phyloP scores from a whole-genome alignment of 2,113 vertebrate species.

The Ceuthmochares aereus region DNA sequence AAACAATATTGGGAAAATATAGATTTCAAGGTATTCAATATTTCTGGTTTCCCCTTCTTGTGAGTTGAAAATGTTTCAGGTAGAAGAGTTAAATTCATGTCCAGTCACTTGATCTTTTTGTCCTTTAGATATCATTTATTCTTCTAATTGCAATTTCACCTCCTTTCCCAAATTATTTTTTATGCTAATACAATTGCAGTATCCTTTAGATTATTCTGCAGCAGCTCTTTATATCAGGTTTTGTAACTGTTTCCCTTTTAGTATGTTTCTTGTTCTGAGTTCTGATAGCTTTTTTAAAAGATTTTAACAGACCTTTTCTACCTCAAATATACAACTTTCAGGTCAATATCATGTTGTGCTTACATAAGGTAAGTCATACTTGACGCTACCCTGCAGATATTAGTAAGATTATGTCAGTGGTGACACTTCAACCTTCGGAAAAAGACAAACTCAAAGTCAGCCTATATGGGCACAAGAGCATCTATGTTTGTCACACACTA shows the following conservation, averaged over 20 bases:
- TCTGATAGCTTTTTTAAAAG: not conserved
- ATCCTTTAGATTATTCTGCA: not conserved
- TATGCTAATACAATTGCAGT: not conserved
- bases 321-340: not conserved
- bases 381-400: not conserved
- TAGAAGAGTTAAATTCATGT: not conserved
- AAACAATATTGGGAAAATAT: not conserved
- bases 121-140: not conserved
- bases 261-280: not conserved
- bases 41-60: not conserved
- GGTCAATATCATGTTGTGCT: rapidly evolving
- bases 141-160: not conserved
- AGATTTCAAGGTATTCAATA: not conserved
- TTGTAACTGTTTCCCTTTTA: not conserved
- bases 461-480: not conserved
- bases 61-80: not conserved
- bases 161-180: not conserved
- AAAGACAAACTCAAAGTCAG: not conserved
- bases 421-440: not conserved
- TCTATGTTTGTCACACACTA: not conserved
- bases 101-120: not conserved
- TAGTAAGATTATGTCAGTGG: not conserved
- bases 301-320: not conserved
- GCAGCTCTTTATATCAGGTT: not conserved
- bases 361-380: not conserved